Conservation (phyloP, 2,113 vertebrate species). For the Guaruba guarouba region DNA sequence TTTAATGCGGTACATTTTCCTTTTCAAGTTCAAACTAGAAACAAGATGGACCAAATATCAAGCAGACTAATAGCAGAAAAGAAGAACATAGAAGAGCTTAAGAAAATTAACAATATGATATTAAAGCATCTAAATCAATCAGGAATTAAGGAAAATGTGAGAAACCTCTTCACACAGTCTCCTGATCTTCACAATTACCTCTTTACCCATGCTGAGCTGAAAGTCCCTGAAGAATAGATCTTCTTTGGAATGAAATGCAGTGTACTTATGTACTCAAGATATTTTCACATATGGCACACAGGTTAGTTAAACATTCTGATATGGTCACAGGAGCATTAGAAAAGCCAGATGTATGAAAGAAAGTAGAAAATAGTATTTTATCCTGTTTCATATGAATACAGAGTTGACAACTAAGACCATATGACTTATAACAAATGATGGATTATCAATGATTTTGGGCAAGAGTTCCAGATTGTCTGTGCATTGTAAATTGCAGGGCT, state of each 20-base stretch:
- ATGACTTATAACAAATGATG: not conserved
- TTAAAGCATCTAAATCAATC: conserved; percentile 67
- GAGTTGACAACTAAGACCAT: not conserved
- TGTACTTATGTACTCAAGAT: not conserved
- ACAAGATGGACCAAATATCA: conserved; percentile 70
- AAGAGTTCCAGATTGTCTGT: not conserved
- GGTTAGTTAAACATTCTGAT: conserved; percentile 4
- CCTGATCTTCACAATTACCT: not conserved
- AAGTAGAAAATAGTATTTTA: not conserved
- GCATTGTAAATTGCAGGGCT: not conserved
- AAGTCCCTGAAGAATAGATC: not conserved
- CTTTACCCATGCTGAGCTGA: not conserved
- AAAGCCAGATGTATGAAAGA: not conserved
- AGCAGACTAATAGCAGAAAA: conserved; percentile 66
- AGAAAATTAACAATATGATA: conserved; percentile 74
- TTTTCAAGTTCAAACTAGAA: conserved; percentile 76
- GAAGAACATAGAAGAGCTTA: conserved; percentile 75
- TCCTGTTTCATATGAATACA: not conserved
- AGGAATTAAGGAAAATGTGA: conserved; percentile 21
- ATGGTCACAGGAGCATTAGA: not conserved
- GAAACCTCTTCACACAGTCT: not conserved
- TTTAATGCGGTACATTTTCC: conserved; percentile 21
- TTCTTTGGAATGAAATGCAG: not conserved
- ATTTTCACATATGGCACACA: not conserved
- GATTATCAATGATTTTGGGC: not conserved